These are phyloP conservation scores for Galerucella calmariensis DNA, from an alignment of 2,888 invertebrate species.

Conservation along the genomic window DNA sequence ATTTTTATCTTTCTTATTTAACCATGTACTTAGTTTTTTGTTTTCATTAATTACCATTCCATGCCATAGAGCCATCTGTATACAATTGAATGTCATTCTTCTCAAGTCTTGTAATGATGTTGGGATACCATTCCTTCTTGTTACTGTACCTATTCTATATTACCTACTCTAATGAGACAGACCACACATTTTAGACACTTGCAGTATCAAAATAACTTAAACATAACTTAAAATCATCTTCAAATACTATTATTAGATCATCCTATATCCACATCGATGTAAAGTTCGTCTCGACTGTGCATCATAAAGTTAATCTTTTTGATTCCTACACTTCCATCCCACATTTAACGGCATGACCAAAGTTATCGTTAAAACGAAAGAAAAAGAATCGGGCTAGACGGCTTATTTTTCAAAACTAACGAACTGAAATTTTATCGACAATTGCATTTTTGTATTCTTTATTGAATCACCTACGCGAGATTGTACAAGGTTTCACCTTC, in stretches of 20 bases:
- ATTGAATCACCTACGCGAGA: neutral
- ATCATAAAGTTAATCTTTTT: neutral
- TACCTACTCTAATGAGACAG: too few species aligned
- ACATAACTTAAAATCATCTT: neutral
- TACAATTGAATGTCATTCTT: too few species aligned
- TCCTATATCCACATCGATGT: neutral
- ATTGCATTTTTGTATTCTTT: neutral
- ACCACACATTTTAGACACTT: too few species aligned
- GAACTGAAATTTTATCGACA: constrained; percentile 7
- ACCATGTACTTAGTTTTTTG: too few species aligned
- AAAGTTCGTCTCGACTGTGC: neutral
- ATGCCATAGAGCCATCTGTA: too few species aligned
- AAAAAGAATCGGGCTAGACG: constrained; percentile 8
- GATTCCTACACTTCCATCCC: constrained; percentile 1
- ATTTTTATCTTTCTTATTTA: too few species aligned
- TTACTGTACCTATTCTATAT: too few species aligned
- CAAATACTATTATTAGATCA: neutral
- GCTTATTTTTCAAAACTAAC: neutral
- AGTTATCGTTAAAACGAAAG: constrained; percentile 7
- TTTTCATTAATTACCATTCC: too few species aligned
- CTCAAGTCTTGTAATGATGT: too few species aligned
- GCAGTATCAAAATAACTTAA: too few species aligned
- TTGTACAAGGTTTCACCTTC: neutral
- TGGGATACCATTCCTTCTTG: too few species aligned
- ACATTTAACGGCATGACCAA: constrained; percentile 5